These are phyloP conservation scores for Acyrthosiphon pisum DNA, from an alignment of 1,140 invertebrate genomes.

Conservation along the genomic window DNA sequence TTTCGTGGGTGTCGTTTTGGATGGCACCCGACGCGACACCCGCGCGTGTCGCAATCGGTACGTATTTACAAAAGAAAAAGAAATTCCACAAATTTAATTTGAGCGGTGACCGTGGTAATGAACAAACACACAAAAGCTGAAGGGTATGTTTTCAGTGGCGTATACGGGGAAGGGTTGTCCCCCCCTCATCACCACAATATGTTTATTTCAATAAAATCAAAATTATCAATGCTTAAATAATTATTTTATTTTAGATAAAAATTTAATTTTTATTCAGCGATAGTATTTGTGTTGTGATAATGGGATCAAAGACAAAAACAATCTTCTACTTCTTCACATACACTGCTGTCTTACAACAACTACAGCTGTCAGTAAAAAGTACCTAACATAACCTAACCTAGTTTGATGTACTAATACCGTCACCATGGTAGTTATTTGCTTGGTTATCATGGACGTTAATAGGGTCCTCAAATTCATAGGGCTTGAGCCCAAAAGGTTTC, in stretches of 20 bases:
- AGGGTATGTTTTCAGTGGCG: not conserved
- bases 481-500: too few relatives aligned
- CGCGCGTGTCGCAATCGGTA: constrained; percentile 78
- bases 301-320: not conserved
- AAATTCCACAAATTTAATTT: not conserved
- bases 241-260: not conserved
- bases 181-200: not conserved
- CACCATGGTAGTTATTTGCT: too few relatives aligned
- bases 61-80: constrained; percentile 3
- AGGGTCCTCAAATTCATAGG: too few relatives aligned
- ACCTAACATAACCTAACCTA: too few relatives aligned
- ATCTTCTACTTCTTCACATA: not conserved
- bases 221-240: not conserved
- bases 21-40: constrained; percentile 83
- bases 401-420: not conserved
- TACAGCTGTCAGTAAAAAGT: not conserved
- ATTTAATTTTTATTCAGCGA: too few relatives aligned
- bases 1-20: constrained; percentile 92
- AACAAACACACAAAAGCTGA: too few relatives aligned
- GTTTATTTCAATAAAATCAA: not conserved
- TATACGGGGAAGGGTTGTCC: not conserved
- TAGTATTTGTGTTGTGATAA: not conserved
- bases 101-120: not conserved
- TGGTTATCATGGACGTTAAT: too few relatives aligned
- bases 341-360: not conserved